Conservation (phyloP, 2,113 vertebrate genomes). For the Epinephelus lanceolatus region DNA sequence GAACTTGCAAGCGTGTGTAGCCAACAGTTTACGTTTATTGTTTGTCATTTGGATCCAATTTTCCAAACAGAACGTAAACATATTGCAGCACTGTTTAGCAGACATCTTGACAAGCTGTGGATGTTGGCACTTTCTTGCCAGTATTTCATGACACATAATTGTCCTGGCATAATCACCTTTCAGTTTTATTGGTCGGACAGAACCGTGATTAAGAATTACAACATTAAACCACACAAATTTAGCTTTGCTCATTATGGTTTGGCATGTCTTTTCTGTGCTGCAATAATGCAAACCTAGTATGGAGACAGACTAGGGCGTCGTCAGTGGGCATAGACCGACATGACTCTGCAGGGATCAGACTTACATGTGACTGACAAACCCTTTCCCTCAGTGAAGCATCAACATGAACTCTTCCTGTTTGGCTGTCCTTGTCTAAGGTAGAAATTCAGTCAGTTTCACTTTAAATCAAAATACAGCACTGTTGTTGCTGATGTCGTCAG, state of each 20-base stretch:
- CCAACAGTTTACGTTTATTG: neutral
- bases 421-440: neutral
- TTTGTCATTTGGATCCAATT: constrained; percentile 19
- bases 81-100: constrained; percentile 9
- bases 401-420: neutral
- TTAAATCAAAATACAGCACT: neutral
- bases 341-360: neutral
- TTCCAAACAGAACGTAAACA: constrained; percentile 35
- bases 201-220: constrained; percentile 56
- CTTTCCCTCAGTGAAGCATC: neutral
- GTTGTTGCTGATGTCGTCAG: neutral
- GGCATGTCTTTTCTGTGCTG: constrained; percentile 20
- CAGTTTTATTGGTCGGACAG: constrained; percentile 28
- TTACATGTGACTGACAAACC: neutral
- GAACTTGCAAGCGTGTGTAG: constrained; percentile 2
- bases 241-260: constrained; percentile 58
- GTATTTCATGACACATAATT: constrained; percentile 42
- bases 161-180: constrained; percentile 25
- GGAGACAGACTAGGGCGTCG: constrained; percentile 24
- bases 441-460: constrained; percentile 1
- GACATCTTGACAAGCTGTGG: neutral
- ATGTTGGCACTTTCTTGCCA: neutral
- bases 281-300: neutral
- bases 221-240: constrained; percentile 52
- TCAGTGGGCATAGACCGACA: neutral